Evolutionary conservation across 2,888 invertebrate species (phyloP).

Genomic region (Hemicrepidius hirtus): DNA sequence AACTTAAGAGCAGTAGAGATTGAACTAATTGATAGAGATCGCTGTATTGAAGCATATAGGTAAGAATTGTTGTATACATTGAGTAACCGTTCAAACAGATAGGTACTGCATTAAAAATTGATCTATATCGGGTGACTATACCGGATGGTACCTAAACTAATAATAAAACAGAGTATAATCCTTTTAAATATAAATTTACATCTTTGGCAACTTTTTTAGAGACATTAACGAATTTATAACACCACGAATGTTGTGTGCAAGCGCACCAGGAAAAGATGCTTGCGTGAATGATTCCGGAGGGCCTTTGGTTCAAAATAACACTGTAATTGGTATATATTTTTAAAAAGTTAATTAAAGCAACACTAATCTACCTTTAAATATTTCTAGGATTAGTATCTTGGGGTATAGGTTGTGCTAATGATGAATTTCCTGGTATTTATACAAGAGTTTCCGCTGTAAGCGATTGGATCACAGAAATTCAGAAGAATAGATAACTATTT

Average conservation of each 20-base stretch:
- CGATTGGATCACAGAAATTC: background rate
- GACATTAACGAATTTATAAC: background rate
- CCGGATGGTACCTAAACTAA: too few relatives aligned
- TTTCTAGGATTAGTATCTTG: constrained; percentile 26
- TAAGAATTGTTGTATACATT: too few relatives aligned
- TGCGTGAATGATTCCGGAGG: constrained; percentile 31
- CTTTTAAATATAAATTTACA: too few relatives aligned
- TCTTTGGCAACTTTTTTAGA: background rate
- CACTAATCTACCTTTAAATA: background rate
- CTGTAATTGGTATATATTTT: background rate
- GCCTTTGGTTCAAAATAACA: constrained; percentile 17
- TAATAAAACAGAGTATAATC: too few relatives aligned
- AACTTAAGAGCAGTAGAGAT: too few relatives aligned
- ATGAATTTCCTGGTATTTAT: constrained; percentile 14
- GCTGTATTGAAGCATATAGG: too few relatives aligned
- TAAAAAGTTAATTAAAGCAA: background rate
- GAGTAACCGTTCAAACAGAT: too few relatives aligned
- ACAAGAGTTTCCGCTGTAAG: background rate
- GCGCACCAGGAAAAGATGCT: constrained; percentile 10
- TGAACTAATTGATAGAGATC: too few relatives aligned
- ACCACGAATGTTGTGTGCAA: constrained; percentile 9
- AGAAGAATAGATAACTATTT: too few relatives aligned
- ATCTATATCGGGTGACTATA: too few relatives aligned
- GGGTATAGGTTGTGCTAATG: constrained; percentile 15
- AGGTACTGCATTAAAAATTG: too few relatives aligned